Conservation (phyloP, 2,113 vertebrate species). For the Otus sunia region DNA sequence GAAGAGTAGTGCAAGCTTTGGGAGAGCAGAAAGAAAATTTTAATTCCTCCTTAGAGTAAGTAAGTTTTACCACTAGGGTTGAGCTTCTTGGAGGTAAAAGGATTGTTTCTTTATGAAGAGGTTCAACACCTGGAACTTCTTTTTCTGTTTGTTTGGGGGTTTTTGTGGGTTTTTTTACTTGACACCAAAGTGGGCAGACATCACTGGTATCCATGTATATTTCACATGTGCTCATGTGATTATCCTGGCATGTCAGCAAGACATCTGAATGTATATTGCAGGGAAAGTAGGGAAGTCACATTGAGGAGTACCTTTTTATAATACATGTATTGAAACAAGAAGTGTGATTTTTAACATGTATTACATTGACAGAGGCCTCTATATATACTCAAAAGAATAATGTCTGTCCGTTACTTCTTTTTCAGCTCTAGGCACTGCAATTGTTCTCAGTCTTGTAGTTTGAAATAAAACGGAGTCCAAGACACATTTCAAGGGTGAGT, state of each 20-base stretch:
- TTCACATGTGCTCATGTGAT: neutral
- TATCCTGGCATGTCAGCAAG: neutral
- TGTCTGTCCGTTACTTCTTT: neutral
- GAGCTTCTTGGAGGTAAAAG: neutral
- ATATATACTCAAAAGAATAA: neutral
- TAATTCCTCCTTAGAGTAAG: neutral
- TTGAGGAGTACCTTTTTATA: neutral
- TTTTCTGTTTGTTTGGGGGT: neutral
- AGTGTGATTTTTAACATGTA: neutral
- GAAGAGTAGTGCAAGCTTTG: neutral
- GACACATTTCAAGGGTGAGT: neutral
- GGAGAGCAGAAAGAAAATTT: neutral
- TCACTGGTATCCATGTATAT: neutral
- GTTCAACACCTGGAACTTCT: neutral
- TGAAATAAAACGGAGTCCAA: neutral
- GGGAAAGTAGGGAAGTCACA: neutral
- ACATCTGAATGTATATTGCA: neutral
- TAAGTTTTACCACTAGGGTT: neutral
- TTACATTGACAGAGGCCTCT: neutral
- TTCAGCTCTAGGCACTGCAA: neutral
- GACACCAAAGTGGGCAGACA: fast-evolving
- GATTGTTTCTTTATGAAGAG: neutral
- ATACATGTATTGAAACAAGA: neutral
- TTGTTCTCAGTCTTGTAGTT: neutral
- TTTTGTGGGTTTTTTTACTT: neutral